These are phyloP conservation scores for Prinia subflava DNA, from an alignment of 2,113 vertebrate species.

Conservation along the genomic window DNA sequence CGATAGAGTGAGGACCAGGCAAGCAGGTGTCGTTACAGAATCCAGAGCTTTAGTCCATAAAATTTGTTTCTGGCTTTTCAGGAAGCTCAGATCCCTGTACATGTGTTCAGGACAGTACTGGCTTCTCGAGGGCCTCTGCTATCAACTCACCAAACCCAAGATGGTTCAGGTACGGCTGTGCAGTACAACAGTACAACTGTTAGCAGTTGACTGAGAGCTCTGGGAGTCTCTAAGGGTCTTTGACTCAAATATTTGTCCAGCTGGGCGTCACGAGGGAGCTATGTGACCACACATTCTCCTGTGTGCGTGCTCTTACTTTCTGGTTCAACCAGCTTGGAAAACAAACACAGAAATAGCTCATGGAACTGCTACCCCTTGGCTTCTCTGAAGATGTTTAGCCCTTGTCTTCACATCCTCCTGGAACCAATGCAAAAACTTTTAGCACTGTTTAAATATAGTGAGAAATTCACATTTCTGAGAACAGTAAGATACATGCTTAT, in stretches of 20 bases:
- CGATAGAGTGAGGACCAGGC: background rate
- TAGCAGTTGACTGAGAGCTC: background rate
- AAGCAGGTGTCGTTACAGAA: background rate
- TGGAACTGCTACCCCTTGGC: background rate
- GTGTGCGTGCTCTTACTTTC: background rate
- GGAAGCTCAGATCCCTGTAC: background rate
- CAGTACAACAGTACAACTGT: background rate
- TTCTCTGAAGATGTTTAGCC: background rate
- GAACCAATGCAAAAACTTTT: background rate
- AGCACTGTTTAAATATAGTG: background rate
- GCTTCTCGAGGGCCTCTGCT: background rate
- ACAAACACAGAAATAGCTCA: background rate
- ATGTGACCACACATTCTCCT: background rate
- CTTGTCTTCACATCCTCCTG: background rate
- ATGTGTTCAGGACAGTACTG: background rate
- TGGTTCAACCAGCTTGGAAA: background rate
- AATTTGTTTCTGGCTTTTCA: background rate
- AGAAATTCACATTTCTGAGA: background rate
- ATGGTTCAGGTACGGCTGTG: background rate
- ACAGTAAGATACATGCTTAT: background rate
- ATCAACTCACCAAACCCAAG: background rate
- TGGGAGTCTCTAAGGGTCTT: background rate
- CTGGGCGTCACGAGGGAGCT: background rate
- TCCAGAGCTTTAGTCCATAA: background rate
- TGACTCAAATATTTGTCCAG: conserved; percentile 1